Evolutionary conservation across 2,888 invertebrate genomes (phyloP).

Genomic region (Brachyptera risi): DNA sequence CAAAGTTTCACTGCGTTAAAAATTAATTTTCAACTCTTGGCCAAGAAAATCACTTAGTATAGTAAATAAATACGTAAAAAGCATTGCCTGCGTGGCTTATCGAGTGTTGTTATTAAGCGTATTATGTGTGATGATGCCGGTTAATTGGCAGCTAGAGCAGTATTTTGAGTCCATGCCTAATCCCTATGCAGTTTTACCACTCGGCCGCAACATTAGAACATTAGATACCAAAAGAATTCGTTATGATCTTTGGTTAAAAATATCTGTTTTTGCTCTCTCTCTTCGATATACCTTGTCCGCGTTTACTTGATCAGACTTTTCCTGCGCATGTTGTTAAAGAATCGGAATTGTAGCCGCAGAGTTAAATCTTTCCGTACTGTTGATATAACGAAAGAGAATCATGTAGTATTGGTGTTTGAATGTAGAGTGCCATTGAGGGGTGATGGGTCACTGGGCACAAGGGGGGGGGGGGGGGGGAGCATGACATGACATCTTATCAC

Average conservation of each 20-base stretch:
- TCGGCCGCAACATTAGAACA: background rate
- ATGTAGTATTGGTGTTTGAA: conserved; percentile 16
- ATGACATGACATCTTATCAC: too few species aligned
- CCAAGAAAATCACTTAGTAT: background rate
- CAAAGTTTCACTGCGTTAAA: background rate
- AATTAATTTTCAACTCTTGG: background rate
- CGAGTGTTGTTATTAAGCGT: background rate
- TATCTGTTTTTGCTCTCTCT: background rate
- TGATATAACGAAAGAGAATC: conserved; percentile 36
- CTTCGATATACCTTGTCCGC: conserved; percentile 27
- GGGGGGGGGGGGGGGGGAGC: background rate
- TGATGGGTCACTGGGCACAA: background rate
- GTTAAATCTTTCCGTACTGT: conserved; percentile 95
- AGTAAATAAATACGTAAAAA: background rate
- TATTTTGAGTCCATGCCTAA: background rate
- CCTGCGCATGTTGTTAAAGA: conserved; percentile 90
- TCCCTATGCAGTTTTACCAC: background rate
- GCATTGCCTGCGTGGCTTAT: background rate
- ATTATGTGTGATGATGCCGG: background rate
- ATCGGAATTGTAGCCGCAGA: conserved; percentile 91
- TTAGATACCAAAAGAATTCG: background rate
- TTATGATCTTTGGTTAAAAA: background rate
- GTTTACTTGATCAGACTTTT: conserved; percentile 45
- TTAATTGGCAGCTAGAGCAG: background rate
- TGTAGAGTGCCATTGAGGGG: background rate